A percentile compares a stretch with the other conserved stretches of the same genome.
Evolutionary conservation across 1,140 invertebrate genomes (phyloP).

Genomic region (Anastatus disparis): DNA sequence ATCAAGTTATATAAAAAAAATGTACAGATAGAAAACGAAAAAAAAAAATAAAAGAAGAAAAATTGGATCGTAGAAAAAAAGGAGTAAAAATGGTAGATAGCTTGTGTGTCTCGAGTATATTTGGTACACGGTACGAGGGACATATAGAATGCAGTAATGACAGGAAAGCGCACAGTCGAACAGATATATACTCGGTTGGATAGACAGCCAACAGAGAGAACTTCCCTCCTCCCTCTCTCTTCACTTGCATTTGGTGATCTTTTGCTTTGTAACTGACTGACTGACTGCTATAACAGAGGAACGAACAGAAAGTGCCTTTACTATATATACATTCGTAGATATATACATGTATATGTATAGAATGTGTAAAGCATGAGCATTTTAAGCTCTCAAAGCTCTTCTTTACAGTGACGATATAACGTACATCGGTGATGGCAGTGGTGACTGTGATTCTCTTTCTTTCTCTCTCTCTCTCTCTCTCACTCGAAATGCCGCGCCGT

Average conservation of each 20-base stretch:
- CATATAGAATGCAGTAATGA: slow-evolving; percentile 61
- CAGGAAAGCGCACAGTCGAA: slow-evolving; percentile 60
- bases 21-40: too few species aligned
- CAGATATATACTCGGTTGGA: slow-evolving; percentile 55
- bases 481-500: slow-evolving; percentile 35
- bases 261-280: slow-evolving; percentile 55
- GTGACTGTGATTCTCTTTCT: too few species aligned
- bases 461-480: too few species aligned
- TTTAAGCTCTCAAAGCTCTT: slow-evolving; percentile 59
- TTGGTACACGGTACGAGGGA: slow-evolving; percentile 56
- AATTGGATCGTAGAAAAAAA: too few species aligned
- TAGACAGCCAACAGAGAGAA: slow-evolving; percentile 46
- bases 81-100: too few species aligned
- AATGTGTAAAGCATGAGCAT: slow-evolving; percentile 46
- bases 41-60: too few species aligned
- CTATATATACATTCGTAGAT: background rate
- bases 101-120: slow-evolving; percentile 39
- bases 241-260: slow-evolving; percentile 59
- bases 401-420: slow-evolving; percentile 47
- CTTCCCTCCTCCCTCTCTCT: too few species aligned
- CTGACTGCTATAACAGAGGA: slow-evolving; percentile 11
- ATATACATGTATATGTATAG: background rate
- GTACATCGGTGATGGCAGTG: too few species aligned
- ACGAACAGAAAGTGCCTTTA: background rate
- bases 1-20: too few species aligned